Evolutionary conservation across 2,888 invertebrate genomes (phyloP).

Genomic region (Euzophera pinguis): DNA sequence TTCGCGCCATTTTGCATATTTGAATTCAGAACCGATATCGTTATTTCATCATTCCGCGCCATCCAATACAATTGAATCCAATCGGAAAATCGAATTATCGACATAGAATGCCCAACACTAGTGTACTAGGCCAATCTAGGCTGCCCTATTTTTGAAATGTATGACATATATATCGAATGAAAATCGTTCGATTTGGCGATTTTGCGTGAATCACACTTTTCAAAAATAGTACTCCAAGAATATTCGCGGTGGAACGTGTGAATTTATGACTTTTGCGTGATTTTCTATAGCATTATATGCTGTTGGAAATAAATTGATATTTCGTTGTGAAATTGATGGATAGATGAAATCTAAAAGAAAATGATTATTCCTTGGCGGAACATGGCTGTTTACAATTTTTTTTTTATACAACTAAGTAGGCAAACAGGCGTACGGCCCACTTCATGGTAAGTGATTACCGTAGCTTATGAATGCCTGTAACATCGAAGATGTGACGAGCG

Average conservation of each 20-base stretch:
- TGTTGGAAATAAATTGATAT: constrained; percentile 19
- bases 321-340: constrained; percentile 1
- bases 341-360: neutral
- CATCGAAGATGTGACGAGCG: too few species aligned
- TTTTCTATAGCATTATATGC: constrained; percentile 13
- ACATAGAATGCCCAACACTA: constrained; percentile 12
- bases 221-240: too few species aligned
- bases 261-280: constrained; percentile 33
- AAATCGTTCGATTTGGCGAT: too few species aligned
- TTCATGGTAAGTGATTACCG: too few species aligned
- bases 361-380: too few species aligned
- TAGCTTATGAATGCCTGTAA: too few species aligned
- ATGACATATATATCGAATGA: too few species aligned
- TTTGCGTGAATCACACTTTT: too few species aligned
- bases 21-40: neutral
- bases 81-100: neutral
- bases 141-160: too few species aligned
- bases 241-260: constrained; percentile 41
- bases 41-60: neutral
- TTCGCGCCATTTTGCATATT: neutral
- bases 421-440: too few species aligned
- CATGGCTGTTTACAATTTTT: too few species aligned
- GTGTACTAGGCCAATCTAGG: constrained; percentile 34
- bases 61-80: neutral
- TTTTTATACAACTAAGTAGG: too few species aligned